Evolutionary conservation across 2,888 invertebrate species (phyloP), one percentile per base, ranked within the genome.

Genomic region (Polyommatus iphigenia): DNA sequence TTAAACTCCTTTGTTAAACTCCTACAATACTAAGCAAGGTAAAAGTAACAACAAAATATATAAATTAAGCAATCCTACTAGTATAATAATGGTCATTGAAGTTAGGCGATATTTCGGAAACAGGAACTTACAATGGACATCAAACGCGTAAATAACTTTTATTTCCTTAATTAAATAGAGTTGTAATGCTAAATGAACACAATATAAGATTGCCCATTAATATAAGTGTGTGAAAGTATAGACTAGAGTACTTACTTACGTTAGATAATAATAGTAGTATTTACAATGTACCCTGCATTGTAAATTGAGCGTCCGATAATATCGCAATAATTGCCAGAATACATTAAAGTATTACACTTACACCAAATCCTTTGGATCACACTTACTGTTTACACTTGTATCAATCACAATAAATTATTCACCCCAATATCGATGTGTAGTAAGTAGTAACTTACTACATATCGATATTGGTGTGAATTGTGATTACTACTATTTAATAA

Each of bases 111-210:
- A 18, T 32, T 32, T 67, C 15, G 67, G 29, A 67, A 15, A 67
- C 29, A 67, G 67, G 67, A 67, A 67, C 29, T 10, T 67, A 2
- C 67, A 6, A 32, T 67, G 3, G 32, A 67, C 29, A 67, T 67
- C 20, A 29, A 67, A 32, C 67, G 67, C 29, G 15, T 32, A 67
- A 67, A 32, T 32, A 18, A 67, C 67, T 67, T 67, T 67, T 32
- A 67, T 67, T 32, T 67, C 29, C 29, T 29, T 32, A 15, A 67
- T 67, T 67, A 32, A 29, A 6, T 24, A 29, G 32, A 29, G 15
- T 67, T 67, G 67, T 29, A 67, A 67, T 67, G 67, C 67, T 67
- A 67, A 67, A 67, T 67, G 29, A 67, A 67, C 67, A 67, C 32
- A 67, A 13, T 67, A 29, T 32, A 67, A 67, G 15, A 67, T 32